Evolutionary conservation across 92 coral and sea anemone species (phyloP), one percentile per base, ranked within the genome.

Genomic region (Epizoanthus scotinus): DNA sequence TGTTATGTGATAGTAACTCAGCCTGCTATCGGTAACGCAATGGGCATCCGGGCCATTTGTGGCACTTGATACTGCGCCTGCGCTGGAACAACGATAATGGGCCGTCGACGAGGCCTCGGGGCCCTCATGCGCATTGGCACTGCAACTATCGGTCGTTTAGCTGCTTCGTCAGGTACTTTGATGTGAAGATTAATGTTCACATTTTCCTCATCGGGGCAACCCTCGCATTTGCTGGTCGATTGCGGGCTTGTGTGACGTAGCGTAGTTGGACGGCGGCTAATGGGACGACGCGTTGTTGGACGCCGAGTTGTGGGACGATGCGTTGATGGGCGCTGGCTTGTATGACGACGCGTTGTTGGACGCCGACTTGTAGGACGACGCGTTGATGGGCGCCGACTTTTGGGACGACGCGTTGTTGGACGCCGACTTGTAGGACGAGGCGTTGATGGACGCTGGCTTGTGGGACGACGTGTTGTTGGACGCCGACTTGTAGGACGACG

Each of bases 101-200:
- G 68, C 81, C 68, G 59, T 14, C 67, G 68, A 22, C 67, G 54
- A 58, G 81, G 73, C 28, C 44, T 47, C 0, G 2, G 50, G 6
- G 2, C 9, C 66, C 53, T 36, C 27, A 19, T 57, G 53, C 36
- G 40, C 22, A 58, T 24, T 20, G 81, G 81, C 18, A 75, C 66
- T 8, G 68, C 81, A 34, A 75, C 21, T 12, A 75, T 59, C 20
- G 67, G 81, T 8, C 81, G 67, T 2, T 75, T 75, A 38, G 31
- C 68, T 12, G 28, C 81, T 20, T 57, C 68, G 5, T 75, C 81
- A 17, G 81, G 81, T 21, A 75, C 68, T 49, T 75, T 75, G 18
- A 75, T 75, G 81, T 75, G 67, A 19, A 75, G 81, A 36, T 75
- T 75, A 21, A 75, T 75, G 27, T 75, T 75, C 19, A 75, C 28